Base-by-base conservation (phyloP, 2,113 vertebrate genomes). In the Maccullochella peelii region DNA sequence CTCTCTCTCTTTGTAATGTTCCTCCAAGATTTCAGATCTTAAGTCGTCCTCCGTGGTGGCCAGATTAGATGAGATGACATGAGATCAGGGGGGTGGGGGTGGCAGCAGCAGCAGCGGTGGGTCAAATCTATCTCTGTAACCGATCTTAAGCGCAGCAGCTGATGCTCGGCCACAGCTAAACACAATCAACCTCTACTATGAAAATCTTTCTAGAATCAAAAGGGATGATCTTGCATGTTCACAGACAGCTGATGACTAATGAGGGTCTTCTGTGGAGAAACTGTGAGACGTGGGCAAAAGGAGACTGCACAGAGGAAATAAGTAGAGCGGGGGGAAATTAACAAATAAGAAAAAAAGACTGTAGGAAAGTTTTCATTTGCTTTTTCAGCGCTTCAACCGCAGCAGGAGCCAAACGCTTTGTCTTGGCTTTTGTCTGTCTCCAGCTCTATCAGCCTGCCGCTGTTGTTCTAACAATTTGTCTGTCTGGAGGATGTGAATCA, bases 51-150 rank as follows among this genome's bases (percentile, higher is more conserved):
- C 50, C 52, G 72, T 30, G 42, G 76, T 77, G 79, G 66, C n/a
- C 79, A 82, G 79, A 90, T 90, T 86, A 91, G 73, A 84, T 77
- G 55, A 69, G 74, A 90, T 85, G 79, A 90, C 80, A 89, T 55
- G 59, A 77, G 74, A 86, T 78, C 8, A 15, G 38, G 33, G 21
- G 70, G 40, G 6, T 25, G 40, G 25, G 68, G 40, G 6, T 25
- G 40, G 25, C 30, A 33, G 33, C 33, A 33, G 83, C 69, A 68
- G 68, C 47, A 63, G 81, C 0, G 0, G 30, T 54, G 66, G 67
- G 38, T 78, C 52, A 73, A 73, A 52, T 76, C 33, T 61, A 83
- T 88, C 83, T 67, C 65, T 84, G 68, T 62, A 66, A 78, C 21
- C 2, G 27, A 86, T 82, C 89, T 84, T 9, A 73, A 55, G 68